Evolutionary conservation across 2,888 invertebrate genomes (phyloP), one percentile per base, ranked within the genome.

Genomic region (Hirtodrosophila duncani): DNA sequence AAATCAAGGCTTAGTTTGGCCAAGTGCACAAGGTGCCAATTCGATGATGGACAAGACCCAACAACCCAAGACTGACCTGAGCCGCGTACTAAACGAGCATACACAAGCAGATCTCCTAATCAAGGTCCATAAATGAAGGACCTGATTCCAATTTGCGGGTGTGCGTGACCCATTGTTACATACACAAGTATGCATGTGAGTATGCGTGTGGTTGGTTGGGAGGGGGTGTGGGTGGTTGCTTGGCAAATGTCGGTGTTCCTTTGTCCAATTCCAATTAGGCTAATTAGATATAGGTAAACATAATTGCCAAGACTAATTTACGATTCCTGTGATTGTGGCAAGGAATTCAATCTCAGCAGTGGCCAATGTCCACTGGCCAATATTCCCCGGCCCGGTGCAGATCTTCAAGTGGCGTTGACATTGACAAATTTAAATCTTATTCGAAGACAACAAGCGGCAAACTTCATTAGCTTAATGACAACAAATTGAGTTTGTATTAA

Each of bases 271-370:
- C 77, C 71, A 81, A 81, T 75, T 79, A 75, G 51, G 64, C 67
- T 75, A 75, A 75, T 75, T 75, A 79, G 82, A 79, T 64, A 60
- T 53, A 79, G 80, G 74, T 63, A 67, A 75, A 81, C 77, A 75
- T 81, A 79, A 81, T 75, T 75, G 67, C 41, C 45, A 30, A 50
- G 60, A 70, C 64, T 70, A 81, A 67, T 79, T 79, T 75, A 63
- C 64, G 80, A 61, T 66, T 63, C 39, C 29, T 43, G 43, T 48
- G 58, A 63, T 46, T 57, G 46, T 45, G 24, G 11, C 10, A 38
- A 49, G 43, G 36, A 59, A 46, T 63, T 56, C 31, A 48, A 59
- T 55, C 46, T 51, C 45, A 9, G 33, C 21, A 23, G 4, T 27
- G 20, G 24, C 3, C 9, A 17, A 5, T 6, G 18, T 20, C 14